Evolutionary conservation across 1,140 invertebrate genomes (phyloP), one percentile per base, ranked within the genome.

Genomic region (Drosophila kohkoa): DNA sequence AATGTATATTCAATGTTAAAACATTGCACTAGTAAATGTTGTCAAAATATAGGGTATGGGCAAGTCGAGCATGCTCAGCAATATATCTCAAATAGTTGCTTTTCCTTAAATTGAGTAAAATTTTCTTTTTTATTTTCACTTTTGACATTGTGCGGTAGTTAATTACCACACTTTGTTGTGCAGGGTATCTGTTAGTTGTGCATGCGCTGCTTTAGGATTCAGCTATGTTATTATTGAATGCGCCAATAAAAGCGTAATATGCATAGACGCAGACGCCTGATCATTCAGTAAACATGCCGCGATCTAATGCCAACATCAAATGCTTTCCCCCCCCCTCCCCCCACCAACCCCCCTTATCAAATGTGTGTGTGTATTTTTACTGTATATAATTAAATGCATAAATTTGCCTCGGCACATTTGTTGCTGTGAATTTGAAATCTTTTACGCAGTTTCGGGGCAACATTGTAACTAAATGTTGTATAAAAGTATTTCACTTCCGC

Each of bases 361-460:
- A 1, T 72, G 5, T 55, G 11, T 32, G 49, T 28, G 15, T 64
- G 35, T 52, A n/a, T 52, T 43, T 65, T 55, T 32, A 65, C 51
- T 46, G 51, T 55, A 41, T 65, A 65, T 46, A 65, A 65, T 65
- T 65, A 65, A 65, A 65, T 55, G 41, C 57, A 59, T 59, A 59
- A 59, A 59, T 63, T 25, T 63, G 11, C 32, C 15, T 35, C 32
- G 32, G 4, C 32, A 10, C 28, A 35, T 11, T 20, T 13, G 32
- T 59, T 38, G 13, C 65, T 66, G 72, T 63, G 82, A 81, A 66
- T 86, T 60, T 75, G 41, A 77, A 85, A 81, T 75, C 69, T 81
- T 87, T 69, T 82, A 75, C 82, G 71, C 82, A 85, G 75, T 86
- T 87, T 85, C 55, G 67, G 41, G 45, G 49, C 79, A 76, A 86